Base-by-base conservation (phyloP, 2,113 vertebrate genomes). In the Scopus umbretta region DNA sequence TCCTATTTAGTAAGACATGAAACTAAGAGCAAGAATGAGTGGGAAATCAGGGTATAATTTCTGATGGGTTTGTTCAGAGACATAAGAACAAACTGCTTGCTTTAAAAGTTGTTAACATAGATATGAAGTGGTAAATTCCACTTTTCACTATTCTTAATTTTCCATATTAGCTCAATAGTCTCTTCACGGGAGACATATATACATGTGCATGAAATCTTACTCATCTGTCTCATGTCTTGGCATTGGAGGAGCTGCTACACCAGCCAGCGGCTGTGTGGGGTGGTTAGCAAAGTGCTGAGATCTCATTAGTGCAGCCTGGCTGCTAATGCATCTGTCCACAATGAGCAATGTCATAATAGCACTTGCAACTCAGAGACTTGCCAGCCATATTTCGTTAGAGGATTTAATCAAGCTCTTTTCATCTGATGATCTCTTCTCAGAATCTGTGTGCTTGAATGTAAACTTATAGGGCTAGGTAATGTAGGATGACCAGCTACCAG, bases 281-380 rank as follows among this genome's bases (percentile, higher is more conserved):
- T 5, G 2, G 18, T 25, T n/a, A 53, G 21, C 9, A 29, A 78
- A 45, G 30, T 58, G 34, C 16, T 73, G 80, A 55, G 89, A 42
- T 5, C 30, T 52, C 1, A 4, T 86, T 40, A 50, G 43, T 1
- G 1, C 36, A 30, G 30, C 5, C 4, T 17, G n/a, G 26, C 26
- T 68, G 40, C 16, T 40, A 45, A 10, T 17, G 7, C 27, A 15
- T 49, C 80, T 72, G 38, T 42, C n/a, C 55, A 63, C 32, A 81
- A 27, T 7, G 10, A 4, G 0, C 14, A 14, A 11, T 10, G 38
- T 18, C 4, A 4, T 26, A 23, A 61, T 32, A 87, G 22, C 40
- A 30, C 11, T 25, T 19, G 34, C 14, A 70, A 10, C 19, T 34
- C 49, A 6, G 34, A 8, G 30, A 47, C 10, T 30, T 49, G 27